Percentiles rank a stretch among this genome's conserved stretches.
Conservation (phyloP, 2,797 vertebrate genomes). For the Coracias cyanogaster region DNA sequence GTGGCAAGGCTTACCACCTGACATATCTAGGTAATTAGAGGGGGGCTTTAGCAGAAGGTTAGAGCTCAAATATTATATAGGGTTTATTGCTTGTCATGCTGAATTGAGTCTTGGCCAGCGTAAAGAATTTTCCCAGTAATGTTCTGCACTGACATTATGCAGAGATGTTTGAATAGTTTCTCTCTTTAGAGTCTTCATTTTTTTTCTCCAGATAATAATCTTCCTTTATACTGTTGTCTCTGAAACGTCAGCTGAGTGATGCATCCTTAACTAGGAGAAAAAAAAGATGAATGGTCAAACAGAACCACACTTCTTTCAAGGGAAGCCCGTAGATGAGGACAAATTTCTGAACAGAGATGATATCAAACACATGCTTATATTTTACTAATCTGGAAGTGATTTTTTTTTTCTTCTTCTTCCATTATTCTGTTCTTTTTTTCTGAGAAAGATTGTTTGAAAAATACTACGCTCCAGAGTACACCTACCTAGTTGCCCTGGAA, state of each 20-base stretch:
- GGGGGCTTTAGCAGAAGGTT: conserved; percentile 13
- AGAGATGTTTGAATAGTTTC: not conserved
- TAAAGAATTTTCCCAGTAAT: not conserved
- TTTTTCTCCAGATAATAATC: not conserved
- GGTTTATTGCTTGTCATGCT: conserved; percentile 9
- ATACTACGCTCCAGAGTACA: not conserved
- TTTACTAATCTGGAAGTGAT: not conserved
- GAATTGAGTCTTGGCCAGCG: not conserved
- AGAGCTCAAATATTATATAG: conserved; percentile 7
- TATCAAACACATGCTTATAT: not conserved
- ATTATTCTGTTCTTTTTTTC: not conserved
- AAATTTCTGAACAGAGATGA: not conserved
- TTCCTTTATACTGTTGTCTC: not conserved
- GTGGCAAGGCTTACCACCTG: conserved; percentile 13
- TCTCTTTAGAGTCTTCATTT: not conserved
- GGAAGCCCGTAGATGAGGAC: not conserved
- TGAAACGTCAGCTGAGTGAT: not conserved
- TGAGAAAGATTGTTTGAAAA: not conserved
- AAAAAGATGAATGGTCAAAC: not conserved
- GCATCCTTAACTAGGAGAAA: not conserved
- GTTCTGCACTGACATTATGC: not conserved
- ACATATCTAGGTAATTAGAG: conserved; percentile 36
- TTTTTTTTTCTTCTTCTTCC: not conserved
- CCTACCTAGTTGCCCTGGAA: not conserved
- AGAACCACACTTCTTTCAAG: not conserved